Evolutionary conservation across 2,113 vertebrate species (phyloP).

Genomic region (Copsychus sechellarum): DNA sequence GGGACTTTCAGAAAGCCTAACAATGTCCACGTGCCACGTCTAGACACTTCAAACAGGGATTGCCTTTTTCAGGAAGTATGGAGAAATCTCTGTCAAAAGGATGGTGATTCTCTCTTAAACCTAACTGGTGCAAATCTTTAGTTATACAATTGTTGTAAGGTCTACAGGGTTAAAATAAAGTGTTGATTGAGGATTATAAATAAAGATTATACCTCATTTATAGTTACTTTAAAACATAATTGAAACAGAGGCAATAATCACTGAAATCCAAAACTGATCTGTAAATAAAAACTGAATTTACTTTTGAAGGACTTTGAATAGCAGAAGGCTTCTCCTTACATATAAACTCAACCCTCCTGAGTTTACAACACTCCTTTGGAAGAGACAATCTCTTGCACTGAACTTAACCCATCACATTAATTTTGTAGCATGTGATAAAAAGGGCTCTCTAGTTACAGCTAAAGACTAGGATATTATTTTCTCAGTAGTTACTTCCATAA

Average conservation of each 20-base stretch:
- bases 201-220: not conserved
- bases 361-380: not conserved
- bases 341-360: not conserved
- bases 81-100: not conserved
- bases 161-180: not conserved
- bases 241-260: not conserved
- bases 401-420: not conserved
- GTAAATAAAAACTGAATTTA: not conserved
- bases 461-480: not conserved
- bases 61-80: not conserved
- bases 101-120: not conserved
- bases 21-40: not conserved
- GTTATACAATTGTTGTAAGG: not conserved
- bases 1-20: not conserved
- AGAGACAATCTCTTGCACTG: not conserved
- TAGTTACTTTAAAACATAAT: not conserved
- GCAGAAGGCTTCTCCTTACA: not conserved
- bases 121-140: not conserved
- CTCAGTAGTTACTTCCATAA: not conserved
- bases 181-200: not conserved
- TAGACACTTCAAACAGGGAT: not conserved
- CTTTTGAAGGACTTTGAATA: not conserved
- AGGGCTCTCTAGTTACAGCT: not conserved
- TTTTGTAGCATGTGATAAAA: not conserved
- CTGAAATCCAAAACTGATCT: not conserved